Base-by-base conservation (phyloP, 2,888 invertebrate species). In the Pammene aurita region DNA sequence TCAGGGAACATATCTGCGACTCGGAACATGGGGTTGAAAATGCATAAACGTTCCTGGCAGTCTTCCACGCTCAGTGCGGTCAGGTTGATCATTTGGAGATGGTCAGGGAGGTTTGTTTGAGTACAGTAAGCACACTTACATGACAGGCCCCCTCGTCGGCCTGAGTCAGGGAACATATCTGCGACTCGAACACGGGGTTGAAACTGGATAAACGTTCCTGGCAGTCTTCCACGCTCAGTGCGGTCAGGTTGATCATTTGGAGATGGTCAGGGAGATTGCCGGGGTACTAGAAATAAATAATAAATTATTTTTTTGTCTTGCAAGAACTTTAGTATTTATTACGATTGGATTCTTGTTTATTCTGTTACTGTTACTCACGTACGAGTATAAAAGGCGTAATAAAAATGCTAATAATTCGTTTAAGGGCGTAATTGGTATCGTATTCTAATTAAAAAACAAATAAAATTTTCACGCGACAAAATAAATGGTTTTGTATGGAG, bases 131-230 rank as follows among this genome's bases (percentile, higher is more conserved):
- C 26, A 48, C 7, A 50, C 94, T 93, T 78, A 94, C 94, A 76
- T 94, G 94, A 75, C 94, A 95, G 72, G 94, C 94, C 0, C 95
- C 95, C 84, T 94, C 93, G 0, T 94, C 95, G 55, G 80, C 78
- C 76, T 86, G 92, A 41, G 94, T 94, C 14, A 94, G 82, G 0
- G 95, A 94, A 76, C 95, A 95, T 73, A 95, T 93, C 79, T 94
- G 93, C 0, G 86, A 81, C 5, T 86, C 86, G 73, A 83, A 89
- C 0, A 94, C 89, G 0, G 89, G 88, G 74, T 93, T 90, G 72
- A 92, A 88, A 10, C 77, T 72, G 14, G 66, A 78, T 76, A 89
- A 88, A 60, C 88, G 84, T 5, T 81, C 74, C 71, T 88, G 87
- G 76, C 94, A 94, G 9, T 83, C 79, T 35, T 89, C 86, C 26